Base-by-base conservation (phyloP, 2,113 vertebrate species). In the Rhinogobius similis region DNA sequence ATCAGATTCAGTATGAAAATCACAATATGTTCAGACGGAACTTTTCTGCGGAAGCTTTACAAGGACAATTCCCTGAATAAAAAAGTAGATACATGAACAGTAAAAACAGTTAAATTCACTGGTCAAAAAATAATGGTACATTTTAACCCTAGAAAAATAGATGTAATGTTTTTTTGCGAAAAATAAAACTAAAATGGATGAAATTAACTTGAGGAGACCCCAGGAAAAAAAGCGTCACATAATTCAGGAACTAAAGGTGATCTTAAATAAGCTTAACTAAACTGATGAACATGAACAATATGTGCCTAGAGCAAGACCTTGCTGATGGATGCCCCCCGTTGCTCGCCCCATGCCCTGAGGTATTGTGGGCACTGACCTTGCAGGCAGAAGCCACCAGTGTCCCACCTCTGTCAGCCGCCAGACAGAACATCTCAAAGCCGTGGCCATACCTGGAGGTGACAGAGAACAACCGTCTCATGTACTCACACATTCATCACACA, bases 361-460 rank as follows among this genome's bases (percentile, higher is more conserved):
- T 44, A 66, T 43, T 68, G 26, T 36, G 75, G 65, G 67, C 44
- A 86, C 86, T 95, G 72, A 99, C 98, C 96, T 99, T 99, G 87
- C 96, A 98, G 0, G 97, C 96, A 21, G 97, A 99, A 32, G 97
- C 96, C 82, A 99, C 90, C 73, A 97, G 16, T 32, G 94, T 95
- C 84, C 87, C 91, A 36, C 89, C 87, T 71, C 83, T 88, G 88
- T 96, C 96, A 72, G 95, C 95, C 21, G 96, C 92, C 72, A 99
- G 93, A 88, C 94, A 96, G 92, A 96, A 98, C 87, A 97, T 94
- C 93, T 99, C 98, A 86, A 97, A 98, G 73, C 98, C 96, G 23
- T 99, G 98, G 69, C 98, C 98, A 8, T 99, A 99, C 72, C 97
- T 99, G 90, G 67, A 88, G 91, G 72, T 63, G 86, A 26, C 20